Evolutionary conservation across 2,113 vertebrate genomes (phyloP), one percentile per base, ranked within the genome.

Genomic region (Paramisgurnus dabryanus): DNA sequence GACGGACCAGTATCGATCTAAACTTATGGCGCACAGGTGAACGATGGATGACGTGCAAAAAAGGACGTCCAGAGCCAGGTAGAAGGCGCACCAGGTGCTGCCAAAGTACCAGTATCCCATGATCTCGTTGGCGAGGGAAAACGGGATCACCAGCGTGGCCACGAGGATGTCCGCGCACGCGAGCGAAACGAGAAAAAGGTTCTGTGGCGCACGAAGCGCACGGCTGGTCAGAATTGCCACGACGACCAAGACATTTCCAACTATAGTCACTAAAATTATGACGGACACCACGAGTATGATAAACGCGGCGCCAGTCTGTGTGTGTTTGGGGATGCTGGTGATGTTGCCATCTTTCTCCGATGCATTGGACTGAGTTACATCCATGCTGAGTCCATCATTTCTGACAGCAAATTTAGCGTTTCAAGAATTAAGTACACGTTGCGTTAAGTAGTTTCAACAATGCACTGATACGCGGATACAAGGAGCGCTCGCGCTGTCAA

Each of bases 161-260:
- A 98, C 96, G 84, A 98, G 91, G 82, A 98, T 97, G 89, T 98
- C 96, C 0, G 96, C 96, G 0, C 89, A 95, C 0, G 97, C 96
- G 88, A 98, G 82, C 0, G 97, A 98, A 86, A 98, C 95, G 61
- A 98, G 89, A 86, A 98, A 98, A 41, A 98, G 94, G 87, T 98
- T 96, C 83, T 97, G 97, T 0, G 96, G 96, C 0, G 97, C 95
- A 34, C 92, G 93, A 39, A 98, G 92, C 0, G 95, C 94, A 40
- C 93, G 94, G 85, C 96, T 97, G 50, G 96, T 96, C 84, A 95
- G 91, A 34, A 96, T 85, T 0, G 95, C 95, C 69, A 90, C 92
- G 70, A 95, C 94, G 0, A 96, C 95, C 84, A 96, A 84, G 0
- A 89, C 79, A 0, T 96, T 96, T 0, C 95, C 95, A 77, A 94